Conservation (phyloP, 1,140 invertebrate species). For the Archivesica marissinica region DNA sequence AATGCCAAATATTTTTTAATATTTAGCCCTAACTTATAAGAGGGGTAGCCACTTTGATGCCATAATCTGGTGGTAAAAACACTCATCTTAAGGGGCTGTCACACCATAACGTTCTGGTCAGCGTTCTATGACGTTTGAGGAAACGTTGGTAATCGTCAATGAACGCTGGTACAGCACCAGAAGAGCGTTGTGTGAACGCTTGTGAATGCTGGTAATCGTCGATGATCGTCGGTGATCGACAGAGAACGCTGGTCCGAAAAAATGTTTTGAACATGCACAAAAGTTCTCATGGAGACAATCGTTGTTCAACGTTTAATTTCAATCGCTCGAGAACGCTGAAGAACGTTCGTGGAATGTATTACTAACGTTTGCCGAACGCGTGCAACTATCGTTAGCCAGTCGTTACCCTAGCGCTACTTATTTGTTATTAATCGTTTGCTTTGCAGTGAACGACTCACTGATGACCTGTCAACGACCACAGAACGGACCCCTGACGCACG, state of each 20-base stretch:
- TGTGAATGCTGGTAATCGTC: not conserved
- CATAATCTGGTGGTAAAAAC: no score
- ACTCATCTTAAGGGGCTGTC: not conserved
- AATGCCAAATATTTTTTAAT: no score
- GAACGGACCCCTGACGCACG: conserved; percentile 24
- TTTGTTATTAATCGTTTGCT: conserved; percentile 7
- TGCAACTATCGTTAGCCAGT: conserved; percentile 8
- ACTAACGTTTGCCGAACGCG: conserved; percentile 18
- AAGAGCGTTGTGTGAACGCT: conserved; percentile 17
- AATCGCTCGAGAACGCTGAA: conserved; percentile 1
- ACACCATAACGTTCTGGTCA: not conserved
- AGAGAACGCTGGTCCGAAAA: conserved; percentile 17
- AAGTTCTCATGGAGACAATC: conserved; percentile 4
- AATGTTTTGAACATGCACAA: not conserved
- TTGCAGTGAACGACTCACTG: conserved; percentile 29
- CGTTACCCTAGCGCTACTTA: conserved; percentile 8
- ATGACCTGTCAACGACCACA: conserved; percentile 26
- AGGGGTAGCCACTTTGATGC: no score
- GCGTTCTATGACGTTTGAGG: not conserved
- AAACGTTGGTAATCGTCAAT: conserved; percentile 19
- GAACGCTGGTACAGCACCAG: not conserved
- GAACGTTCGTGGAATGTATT: conserved; percentile 16
- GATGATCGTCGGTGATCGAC: conserved; percentile 14
- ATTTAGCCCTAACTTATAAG: no score
- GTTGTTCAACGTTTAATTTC: conserved; percentile 26